Conservation (phyloP, 2,888 invertebrate species). For the Hemicrepidius hirtus region DNA sequence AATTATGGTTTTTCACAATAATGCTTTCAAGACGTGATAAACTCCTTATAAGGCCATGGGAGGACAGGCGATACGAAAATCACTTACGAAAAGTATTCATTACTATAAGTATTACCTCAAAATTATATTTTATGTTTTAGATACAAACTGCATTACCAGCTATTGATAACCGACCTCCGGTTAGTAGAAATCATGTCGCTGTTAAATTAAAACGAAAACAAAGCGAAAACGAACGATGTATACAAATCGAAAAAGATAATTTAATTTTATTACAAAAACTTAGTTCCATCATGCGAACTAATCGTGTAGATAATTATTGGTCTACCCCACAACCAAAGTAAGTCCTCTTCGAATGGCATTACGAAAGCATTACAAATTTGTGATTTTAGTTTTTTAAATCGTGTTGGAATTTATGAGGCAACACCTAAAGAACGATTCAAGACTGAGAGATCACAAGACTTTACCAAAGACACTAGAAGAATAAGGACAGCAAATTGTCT, state of each 20-base stretch:
- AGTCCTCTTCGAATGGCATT: conserved; percentile 25
- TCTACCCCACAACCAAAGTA: conserved; percentile 78
- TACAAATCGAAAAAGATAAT: conserved; percentile 81
- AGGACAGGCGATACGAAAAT: conserved; percentile 80
- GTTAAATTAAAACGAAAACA: conserved; percentile 82
- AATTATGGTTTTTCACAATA: conserved; percentile 33
- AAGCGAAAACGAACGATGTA: conserved; percentile 79
- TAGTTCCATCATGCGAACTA: conserved; percentile 79
- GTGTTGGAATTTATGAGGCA: conserved; percentile 55
- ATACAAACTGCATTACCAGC: conserved; percentile 80
- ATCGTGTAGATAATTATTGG: conserved; percentile 82
- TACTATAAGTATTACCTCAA: neutral
- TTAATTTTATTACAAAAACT: conserved; percentile 80
- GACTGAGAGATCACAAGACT: conserved; percentile 36
- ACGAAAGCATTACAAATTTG: no score
- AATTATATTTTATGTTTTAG: conserved; percentile 66
- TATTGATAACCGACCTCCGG: conserved; percentile 80
- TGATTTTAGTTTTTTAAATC: conserved; percentile 60
- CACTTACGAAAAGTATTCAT: conserved; percentile 79
- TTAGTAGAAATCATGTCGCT: conserved; percentile 78
- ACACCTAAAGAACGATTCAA: conserved; percentile 28
- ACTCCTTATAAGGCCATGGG: conserved; percentile 82
- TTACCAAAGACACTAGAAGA: conserved; percentile 48
- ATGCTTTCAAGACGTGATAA: conserved; percentile 85
- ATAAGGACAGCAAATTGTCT: conserved; percentile 63